Base-by-base conservation (phyloP, 2,888 invertebrate genomes). In the Melanchra persicariae region DNA sequence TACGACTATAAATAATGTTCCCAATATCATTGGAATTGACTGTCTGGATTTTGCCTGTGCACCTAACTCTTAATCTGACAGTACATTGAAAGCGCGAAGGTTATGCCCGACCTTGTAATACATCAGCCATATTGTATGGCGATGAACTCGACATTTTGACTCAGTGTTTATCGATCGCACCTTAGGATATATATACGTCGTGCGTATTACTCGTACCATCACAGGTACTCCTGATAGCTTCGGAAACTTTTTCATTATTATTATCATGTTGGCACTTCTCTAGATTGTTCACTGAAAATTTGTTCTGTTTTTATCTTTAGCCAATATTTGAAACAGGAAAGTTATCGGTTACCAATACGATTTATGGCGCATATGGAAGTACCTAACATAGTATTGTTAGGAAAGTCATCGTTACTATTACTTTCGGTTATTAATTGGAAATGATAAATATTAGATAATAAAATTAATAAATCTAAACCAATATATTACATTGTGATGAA, bases 61-160 rank as follows among this genome's bases (percentile, higher is more conserved):
- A 55, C 43, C 26, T 17, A 57, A n/a, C 10, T n/a, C 49, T 60
- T 60, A 19, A 61, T 17, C 10, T 17, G 22, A 37, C 22, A 40
- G 68, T 70, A 77, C 67, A 67, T 73, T 78, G 79, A 86, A 87
- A 84, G 80, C 81, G 78, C 74, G 90, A 93, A 93, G 93, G 92
- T 89, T 87, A 65, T 65, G 73, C 62, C 58, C 77, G 89, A 89
- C 94, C 93, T 94, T 93, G 94, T 93, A 92, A 92, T 91, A 93
- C 89, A 90, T 93, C 86, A 88, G 78, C 79, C 83, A 80, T 86
- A 87, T 85, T 84, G 81, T 84, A 84, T 86, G 88, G 84, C 90
- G 90, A 89, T 91, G 91, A 91, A 91, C 90, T 87, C 86, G 77
- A 78, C 84, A 81, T 83, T 76, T 87, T 85, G 83, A 83, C 80